Percentiles rank a stretch among this genome's conserved stretches.
Evolutionary conservation across 1,140 invertebrate species (phyloP).

Genomic region (Mycetomoellerius zeteki): DNA sequence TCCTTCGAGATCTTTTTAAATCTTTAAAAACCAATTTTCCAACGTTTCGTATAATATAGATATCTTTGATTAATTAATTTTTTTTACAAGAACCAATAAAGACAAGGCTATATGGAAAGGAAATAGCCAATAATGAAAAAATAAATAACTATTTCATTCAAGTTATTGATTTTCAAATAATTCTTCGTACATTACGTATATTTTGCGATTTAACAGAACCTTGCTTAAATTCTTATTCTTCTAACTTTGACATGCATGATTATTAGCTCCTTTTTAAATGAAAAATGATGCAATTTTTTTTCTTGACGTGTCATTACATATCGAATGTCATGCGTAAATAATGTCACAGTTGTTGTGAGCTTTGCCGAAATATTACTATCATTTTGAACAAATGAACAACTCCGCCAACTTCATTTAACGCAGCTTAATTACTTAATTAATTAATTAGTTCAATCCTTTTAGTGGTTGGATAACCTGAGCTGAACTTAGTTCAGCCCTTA

Average conservation of each 20-base stretch:
- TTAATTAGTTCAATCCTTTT: slow-evolving; percentile 60
- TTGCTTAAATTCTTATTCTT: not conserved
- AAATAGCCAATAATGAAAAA: not conserved
- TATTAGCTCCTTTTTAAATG: not conserved
- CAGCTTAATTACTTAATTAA: slow-evolving; percentile 58
- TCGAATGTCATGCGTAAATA: slow-evolving; percentile 9
- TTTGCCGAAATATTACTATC: slow-evolving; percentile 23
- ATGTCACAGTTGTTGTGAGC: not conserved
- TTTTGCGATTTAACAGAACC: not conserved
- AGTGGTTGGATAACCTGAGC: slow-evolving; percentile 40
- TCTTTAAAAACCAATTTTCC: not conserved
- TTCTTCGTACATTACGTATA: not conserved
- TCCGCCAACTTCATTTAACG: slow-evolving; percentile 34
- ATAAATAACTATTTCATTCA: not conserved
- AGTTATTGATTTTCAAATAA: not conserved
- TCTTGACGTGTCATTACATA: not conserved
- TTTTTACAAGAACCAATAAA: not conserved
- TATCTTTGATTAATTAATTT: not conserved
- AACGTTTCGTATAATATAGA: not conserved
- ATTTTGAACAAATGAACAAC: slow-evolving; percentile 23
- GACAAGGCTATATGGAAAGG: not conserved
- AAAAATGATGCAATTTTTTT: slow-evolving; percentile 42
- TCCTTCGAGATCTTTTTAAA: not conserved
- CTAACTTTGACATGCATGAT: not conserved
- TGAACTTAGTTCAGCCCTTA: slow-evolving; percentile 55